Evolutionary conservation across 2,797 vertebrate genomes (phyloP).

Genomic region (Kryptopterus vitreolus): DNA sequence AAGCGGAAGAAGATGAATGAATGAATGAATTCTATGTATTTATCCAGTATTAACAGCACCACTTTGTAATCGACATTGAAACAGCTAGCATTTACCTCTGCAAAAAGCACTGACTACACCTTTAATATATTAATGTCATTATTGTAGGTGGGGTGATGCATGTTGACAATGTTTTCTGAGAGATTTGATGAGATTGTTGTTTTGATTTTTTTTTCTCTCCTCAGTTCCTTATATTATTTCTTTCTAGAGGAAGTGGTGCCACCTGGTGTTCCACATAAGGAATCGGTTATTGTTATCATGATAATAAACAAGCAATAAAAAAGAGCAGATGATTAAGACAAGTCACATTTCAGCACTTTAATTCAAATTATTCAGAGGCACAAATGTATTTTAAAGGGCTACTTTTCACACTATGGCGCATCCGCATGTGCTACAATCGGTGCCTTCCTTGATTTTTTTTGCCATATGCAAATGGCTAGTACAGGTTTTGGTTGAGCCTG

Average conservation of each 20-base stretch:
- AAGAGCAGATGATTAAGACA: no score
- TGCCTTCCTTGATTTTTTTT: conserved; percentile 7
- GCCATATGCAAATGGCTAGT: conserved; percentile 37
- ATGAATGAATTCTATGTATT: no score
- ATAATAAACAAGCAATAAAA: no score
- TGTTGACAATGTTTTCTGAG: background rate
- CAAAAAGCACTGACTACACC: background rate
- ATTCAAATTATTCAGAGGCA: conserved; percentile 75
- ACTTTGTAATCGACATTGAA: background rate
- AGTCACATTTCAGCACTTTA: conserved; percentile 65
- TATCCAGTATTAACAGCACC: no score
- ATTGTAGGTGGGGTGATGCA: background rate
- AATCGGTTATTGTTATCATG: background rate
- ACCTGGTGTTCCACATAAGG: conserved; percentile 25
- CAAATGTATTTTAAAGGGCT: conserved; percentile 70
- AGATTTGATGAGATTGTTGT: background rate
- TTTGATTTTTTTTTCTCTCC: background rate
- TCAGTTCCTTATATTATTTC: background rate
- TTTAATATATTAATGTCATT: background rate
- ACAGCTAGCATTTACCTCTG: background rate
- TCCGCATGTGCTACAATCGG: conserved; percentile 45
- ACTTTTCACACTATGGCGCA: conserved; percentile 59
- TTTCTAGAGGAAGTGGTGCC: conserved; percentile 1
- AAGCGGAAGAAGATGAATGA: no score
- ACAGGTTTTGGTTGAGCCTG: conserved; percentile 17